These are phyloP conservation scores for Heloderma charlesbogerti DNA, from an alignment of 2,113 vertebrate species.

Conservation along the genomic window DNA sequence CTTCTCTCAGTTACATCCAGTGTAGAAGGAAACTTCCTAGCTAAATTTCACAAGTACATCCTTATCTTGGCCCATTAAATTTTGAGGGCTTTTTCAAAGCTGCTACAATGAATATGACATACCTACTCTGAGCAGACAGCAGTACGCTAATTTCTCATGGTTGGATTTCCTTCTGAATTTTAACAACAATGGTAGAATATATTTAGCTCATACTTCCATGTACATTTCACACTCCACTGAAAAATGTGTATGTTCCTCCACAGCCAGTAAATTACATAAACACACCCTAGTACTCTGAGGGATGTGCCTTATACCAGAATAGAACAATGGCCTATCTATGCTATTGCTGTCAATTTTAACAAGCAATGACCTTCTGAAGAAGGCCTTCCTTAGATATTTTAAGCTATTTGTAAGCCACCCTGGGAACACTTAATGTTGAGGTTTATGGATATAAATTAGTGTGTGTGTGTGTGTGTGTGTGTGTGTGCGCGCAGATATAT, in stretches of 20 bases:
- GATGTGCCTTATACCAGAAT: no score
- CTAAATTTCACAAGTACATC: background rate
- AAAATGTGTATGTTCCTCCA: background rate
- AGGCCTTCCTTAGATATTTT: background rate
- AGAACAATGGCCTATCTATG: background rate
- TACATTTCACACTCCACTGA: background rate
- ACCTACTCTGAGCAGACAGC: background rate
- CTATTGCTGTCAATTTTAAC: background rate
- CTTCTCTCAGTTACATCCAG: background rate
- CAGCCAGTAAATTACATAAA: background rate
- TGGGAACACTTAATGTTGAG: no score
- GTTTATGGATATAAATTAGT: no score
- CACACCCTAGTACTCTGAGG: background rate
- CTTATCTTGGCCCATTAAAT: background rate
- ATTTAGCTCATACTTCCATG: background rate
- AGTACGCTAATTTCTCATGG: background rate
- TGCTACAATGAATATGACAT: background rate
- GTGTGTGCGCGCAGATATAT: no score
- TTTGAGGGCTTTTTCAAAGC: background rate
- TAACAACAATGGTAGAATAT: background rate
- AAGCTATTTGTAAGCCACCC: no score
- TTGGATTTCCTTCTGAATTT: background rate
- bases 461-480: no score
- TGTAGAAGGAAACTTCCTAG: background rate
- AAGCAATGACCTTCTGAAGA: background rate